Base-by-base conservation (phyloP, 2,113 vertebrate species). In the Nansenia antarctica region DNA sequence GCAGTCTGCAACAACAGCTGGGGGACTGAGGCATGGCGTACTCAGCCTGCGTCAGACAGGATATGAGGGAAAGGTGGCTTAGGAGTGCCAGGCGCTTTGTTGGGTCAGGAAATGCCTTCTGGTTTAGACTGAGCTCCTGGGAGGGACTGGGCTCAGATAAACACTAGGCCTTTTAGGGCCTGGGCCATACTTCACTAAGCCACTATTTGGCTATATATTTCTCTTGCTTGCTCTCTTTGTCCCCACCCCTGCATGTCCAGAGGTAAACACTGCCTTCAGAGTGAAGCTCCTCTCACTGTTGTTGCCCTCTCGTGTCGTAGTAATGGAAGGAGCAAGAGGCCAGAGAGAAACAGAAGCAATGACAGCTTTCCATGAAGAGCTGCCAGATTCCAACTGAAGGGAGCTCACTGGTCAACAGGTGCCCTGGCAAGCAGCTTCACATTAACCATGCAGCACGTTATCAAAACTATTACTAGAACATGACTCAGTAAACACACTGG, bases 281-380 rank as follows among this genome's bases (percentile, higher is more conserved):
- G 64, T 39, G 49, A 58, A 12, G 27, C 54, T 64, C 29, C 66
- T 47, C 47, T 60, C 58, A 35, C 1, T 34, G 53, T 35, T 52
- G n/a, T 69, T 24, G 2, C 47, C 49, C 30, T 54, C 55, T 69
- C 71, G 65, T 35, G 53, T 63, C 24, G 14, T 52, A 60, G n/a
- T 34, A 20, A 70, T 42, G 27, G 72, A 76, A 15, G 20, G 27
- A 32, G 45, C 9, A 24, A n/a, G 45, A 49, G n/a, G 45, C n/a
- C n/a, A 20, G 62, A 63, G 15, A 14, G 24, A 74, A 60, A 62
- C 20, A 67, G 47, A 70, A 12, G 57, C 53, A 52, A 63, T 27
- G 15, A 45, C 55, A 69, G 74, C 82, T 79, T 79, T 77, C 77
- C 67, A 74, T 26, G 45, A 65, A 69, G 73, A 72, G 74, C 78